These are phyloP conservation scores for Potorous gilbertii DNA, from an alignment of 2,797 vertebrate genomes.

Conservation along the genomic window DNA sequence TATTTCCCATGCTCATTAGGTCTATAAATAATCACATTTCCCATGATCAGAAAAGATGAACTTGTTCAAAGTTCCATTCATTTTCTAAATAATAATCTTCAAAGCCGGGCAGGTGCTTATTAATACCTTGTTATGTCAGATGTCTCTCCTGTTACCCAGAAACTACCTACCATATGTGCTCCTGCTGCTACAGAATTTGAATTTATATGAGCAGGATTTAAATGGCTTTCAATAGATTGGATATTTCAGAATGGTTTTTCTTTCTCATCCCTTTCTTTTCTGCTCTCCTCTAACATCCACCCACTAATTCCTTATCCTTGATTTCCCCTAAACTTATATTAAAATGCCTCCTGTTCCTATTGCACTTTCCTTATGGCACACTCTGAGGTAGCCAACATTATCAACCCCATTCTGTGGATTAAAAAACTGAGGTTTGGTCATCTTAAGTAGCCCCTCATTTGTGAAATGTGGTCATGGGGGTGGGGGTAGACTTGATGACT, in stretches of 20 bases:
- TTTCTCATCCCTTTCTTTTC: constrained; percentile 20
- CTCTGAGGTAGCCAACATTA: neutral
- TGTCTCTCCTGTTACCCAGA: constrained; percentile 70
- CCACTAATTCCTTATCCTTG: neutral
- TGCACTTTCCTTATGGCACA: neutral
- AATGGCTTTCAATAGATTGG: constrained; percentile 15
- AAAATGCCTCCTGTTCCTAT: neutral
- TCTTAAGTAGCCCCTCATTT: constrained; percentile 18
- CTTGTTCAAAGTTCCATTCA: constrained; percentile 75
- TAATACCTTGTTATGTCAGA: constrained; percentile 71
- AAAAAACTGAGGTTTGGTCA: constrained; percentile 25
- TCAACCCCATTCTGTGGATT: neutral
- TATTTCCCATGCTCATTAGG: constrained; percentile 61
- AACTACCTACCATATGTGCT: constrained; percentile 33
- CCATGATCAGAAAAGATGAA: constrained; percentile 81
- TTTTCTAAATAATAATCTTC: constrained; percentile 70
- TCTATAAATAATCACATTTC: constrained; percentile 82
- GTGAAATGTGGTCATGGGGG: neutral
- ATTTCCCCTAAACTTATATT: neutral
- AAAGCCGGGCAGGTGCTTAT: constrained; percentile 75
- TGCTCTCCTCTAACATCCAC: neutral
- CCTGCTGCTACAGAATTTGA: neutral
- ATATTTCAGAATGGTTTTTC: neutral
- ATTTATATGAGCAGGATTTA: constrained; percentile 37
- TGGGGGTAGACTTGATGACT: neutral